Percentiles rank a stretch among this genome's conserved stretches.
Evolutionary conservation across 2,888 invertebrate species (phyloP).

Genomic region (Schrankia costaestrigalis): DNA sequence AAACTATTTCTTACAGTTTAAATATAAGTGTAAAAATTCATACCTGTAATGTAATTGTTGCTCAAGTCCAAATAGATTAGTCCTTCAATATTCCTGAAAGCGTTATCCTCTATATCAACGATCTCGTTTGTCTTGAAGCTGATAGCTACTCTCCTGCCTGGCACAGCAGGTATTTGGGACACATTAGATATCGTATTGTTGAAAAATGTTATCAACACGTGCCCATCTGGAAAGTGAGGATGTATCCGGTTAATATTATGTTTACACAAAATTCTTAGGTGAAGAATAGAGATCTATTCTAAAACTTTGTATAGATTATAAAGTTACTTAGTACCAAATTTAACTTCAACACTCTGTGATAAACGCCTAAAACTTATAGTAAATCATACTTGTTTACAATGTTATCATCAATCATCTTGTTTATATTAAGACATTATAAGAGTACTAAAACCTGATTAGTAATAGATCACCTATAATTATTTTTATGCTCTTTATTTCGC

Average conservation of each 20-base stretch:
- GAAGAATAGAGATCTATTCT: not conserved
- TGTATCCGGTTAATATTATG: constrained; percentile 3
- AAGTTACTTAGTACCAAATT: too few relatives aligned
- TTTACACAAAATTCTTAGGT: not conserved
- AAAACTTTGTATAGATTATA: constrained; percentile 12
- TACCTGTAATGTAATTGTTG: constrained; percentile 79
- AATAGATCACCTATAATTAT: not conserved
- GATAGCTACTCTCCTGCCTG: constrained; percentile 69
- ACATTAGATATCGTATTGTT: constrained; percentile 76
- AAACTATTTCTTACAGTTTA: not conserved
- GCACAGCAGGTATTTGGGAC: constrained; percentile 62
- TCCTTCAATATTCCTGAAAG: constrained; percentile 72
- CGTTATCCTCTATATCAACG: constrained; percentile 69
- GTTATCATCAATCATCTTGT: too few relatives aligned
- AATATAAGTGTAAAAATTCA: too few relatives aligned
- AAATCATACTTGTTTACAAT: too few relatives aligned
- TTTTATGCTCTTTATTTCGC: constrained; percentile 2
- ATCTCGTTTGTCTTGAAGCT: constrained; percentile 77
- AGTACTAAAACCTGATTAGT: not conserved
- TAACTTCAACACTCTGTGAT: too few relatives aligned
- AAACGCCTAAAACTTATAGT: too few relatives aligned
- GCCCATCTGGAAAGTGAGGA: constrained; percentile 52
- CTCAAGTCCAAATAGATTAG: constrained; percentile 80
- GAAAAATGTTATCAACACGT: constrained; percentile 79
- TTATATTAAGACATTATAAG: too few relatives aligned